These are phyloP conservation scores for Taenioides sp. DNA, from an alignment of 2,797 vertebrate species.

Conservation along the genomic window DNA sequence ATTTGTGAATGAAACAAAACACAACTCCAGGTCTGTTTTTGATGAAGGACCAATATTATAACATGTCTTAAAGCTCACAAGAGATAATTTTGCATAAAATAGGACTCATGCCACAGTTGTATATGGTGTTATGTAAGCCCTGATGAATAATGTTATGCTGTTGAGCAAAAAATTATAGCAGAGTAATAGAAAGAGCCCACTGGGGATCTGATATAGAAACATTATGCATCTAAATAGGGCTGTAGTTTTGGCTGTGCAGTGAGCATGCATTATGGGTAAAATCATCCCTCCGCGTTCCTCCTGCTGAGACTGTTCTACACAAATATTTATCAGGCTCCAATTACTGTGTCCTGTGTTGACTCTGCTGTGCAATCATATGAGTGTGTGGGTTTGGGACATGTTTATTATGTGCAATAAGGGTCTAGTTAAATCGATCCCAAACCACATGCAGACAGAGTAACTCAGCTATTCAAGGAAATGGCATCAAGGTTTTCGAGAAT, in stretches of 20 bases:
- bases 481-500: background rate
- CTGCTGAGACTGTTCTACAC: conserved; percentile 46
- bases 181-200: background rate
- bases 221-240: conserved; percentile 12
- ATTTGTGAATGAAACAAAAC: too few relatives aligned
- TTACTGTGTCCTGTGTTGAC: conserved; percentile 43
- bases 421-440: conserved; percentile 28
- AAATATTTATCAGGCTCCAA: conserved; percentile 73
- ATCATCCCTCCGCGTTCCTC: conserved; percentile 49
- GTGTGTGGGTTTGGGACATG: conserved; percentile 37
- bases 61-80: too few relatives aligned
- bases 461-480: conserved; percentile 3
- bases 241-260: conserved; percentile 54
- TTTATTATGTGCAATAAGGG: conserved; percentile 35
- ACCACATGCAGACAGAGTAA: conserved; percentile 33
- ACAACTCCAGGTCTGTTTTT: too few relatives aligned
- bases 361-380: conserved; percentile 23
- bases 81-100: too few relatives aligned
- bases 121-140: too few relatives aligned
- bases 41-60: too few relatives aligned
- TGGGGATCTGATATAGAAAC: conserved; percentile 30
- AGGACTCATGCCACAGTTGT: too few relatives aligned
- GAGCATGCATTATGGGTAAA: conserved; percentile 54
- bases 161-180: background rate
- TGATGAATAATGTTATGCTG: background rate